Evolutionary conservation across 2,888 invertebrate species (phyloP), one percentile per base, ranked within the genome.

Genomic region (Scotopteryx bipunctaria): DNA sequence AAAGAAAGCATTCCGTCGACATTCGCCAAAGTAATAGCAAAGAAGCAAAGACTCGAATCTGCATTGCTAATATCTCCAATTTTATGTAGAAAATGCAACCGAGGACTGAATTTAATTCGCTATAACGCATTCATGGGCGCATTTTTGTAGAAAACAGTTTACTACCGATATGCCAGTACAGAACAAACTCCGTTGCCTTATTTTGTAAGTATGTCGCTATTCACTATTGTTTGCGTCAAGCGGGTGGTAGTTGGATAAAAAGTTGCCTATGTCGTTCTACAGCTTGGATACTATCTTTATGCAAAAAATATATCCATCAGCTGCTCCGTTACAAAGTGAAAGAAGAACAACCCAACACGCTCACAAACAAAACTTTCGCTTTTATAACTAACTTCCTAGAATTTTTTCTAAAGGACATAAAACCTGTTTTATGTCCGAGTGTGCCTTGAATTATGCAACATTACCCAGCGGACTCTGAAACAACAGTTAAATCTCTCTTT

Each of bases 41-140:
- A 61, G 66, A 66, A 62, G 62, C 71, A 68, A 70, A 68, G 66
- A 35, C 56, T 54, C 61, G 59, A 64, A 85, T 86, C 76, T 82
- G 80, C 81, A 81, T 80, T 84, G 83, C 86, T 80, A 86, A 87
- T 84, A 74, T 71, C 73, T 71, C 71, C 77, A 76, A 81, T 83
- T 83, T 84, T 80, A 82, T 80, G 78, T 83, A 78, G 77, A 81
- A 78, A 78, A 71, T 82, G 78, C 85, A 83, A 75, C 78, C 69
- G 69, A 69, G 64, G 71, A 69, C 73, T 71, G 76, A 75, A 76
- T 78, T 78, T 72, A 74, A 79, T 79, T 71, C 65, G 56, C 70
- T 68, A 69, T 73, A 76, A 72, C 69, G 76, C 73, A 71, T 77
- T 73, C 72, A 67, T 42, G 46, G 15, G 13, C 17, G 23, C 42